Conservation (phyloP, 2,888 invertebrate species). For the Trachelus stipa region DNA sequence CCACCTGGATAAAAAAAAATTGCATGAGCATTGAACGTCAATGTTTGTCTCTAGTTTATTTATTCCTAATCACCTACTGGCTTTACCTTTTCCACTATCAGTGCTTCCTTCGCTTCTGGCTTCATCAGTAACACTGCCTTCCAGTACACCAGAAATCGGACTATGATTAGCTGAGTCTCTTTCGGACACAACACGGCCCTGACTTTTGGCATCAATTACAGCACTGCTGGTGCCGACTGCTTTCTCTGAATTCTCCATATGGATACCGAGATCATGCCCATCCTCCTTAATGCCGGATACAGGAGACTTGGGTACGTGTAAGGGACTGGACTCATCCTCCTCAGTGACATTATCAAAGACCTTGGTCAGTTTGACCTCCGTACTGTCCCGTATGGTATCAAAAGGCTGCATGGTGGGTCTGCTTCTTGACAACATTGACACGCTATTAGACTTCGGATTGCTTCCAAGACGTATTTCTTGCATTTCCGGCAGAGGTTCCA, state of each 20-base stretch:
- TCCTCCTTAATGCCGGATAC: conserved; percentile 63
- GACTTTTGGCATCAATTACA: conserved; percentile 42
- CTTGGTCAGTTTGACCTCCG: conserved; percentile 39
- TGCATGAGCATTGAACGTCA: background rate
- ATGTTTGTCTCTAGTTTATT: background rate
- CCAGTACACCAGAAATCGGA: conserved; percentile 78
- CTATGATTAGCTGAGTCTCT: conserved; percentile 84
- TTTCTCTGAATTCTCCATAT: conserved; percentile 59
- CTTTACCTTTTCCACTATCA: conserved; percentile 84
- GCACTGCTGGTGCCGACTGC: background rate
- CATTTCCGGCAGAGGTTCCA: conserved; percentile 33
- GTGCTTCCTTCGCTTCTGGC: conserved; percentile 75
- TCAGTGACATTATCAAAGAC: conserved; percentile 61
- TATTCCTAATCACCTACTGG: conserved; percentile 12
- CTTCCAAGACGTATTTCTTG: conserved; percentile 47
- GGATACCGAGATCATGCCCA: conserved; percentile 52
- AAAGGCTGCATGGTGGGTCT: conserved; percentile 23
- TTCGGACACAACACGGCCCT: conserved; percentile 60
- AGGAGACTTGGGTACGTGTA: background rate
- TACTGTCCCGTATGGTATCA: conserved; percentile 15
- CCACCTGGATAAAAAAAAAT: conserved; percentile 48
- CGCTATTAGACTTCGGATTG: conserved; percentile 47
- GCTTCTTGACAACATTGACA: conserved; percentile 43
- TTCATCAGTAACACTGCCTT: conserved; percentile 62
- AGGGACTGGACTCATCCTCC: conserved; percentile 60